These are phyloP conservation scores for Nematostella vectensis DNA, from an alignment of 92 coral and sea anemone genomes.

Conservation along the genomic window DNA sequence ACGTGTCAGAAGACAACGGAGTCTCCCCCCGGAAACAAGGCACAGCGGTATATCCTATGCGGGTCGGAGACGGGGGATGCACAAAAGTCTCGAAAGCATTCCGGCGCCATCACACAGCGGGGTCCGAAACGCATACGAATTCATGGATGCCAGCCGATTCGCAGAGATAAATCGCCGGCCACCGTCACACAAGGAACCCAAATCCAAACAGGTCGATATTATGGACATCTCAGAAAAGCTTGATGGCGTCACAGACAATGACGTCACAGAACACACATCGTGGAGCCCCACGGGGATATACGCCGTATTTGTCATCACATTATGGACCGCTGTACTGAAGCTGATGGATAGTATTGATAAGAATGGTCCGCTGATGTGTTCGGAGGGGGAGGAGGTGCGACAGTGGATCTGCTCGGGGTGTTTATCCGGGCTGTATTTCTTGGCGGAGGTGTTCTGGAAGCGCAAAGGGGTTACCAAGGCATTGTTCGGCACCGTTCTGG, in stretches of 20 bases:
- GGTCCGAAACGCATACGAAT: slow-evolving; percentile 57
- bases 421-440: slow-evolving; percentile 46
- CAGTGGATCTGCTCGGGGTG: slow-evolving; percentile 75
- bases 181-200: neutral
- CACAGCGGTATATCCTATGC: slow-evolving; percentile 15
- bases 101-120: slow-evolving; percentile 21
- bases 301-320: slow-evolving; percentile 51
- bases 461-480: slow-evolving; percentile 53
- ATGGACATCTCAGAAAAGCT: slow-evolving; percentile 24
- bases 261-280: slow-evolving; percentile 25
- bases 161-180: too few relatives aligned
- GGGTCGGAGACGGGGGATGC: slow-evolving; percentile 24
- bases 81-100: slow-evolving; percentile 34
- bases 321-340: slow-evolving; percentile 73
- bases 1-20: slow-evolving; percentile 26
- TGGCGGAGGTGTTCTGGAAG: slow-evolving; percentile 68
- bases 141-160: slow-evolving; percentile 37
- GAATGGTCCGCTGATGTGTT: slow-evolving; percentile 63
- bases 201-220: slow-evolving; percentile 14
- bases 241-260: slow-evolving; percentile 16
- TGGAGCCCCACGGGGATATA: slow-evolving; percentile 80
- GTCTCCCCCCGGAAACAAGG: slow-evolving; percentile 14
- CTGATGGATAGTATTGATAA: slow-evolving; percentile 57
- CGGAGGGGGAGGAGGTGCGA: slow-evolving; percentile 69
- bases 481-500: slow-evolving; percentile 57